Base-by-base conservation (phyloP, 2,113 vertebrate genomes). In the Melierax canorus region DNA sequence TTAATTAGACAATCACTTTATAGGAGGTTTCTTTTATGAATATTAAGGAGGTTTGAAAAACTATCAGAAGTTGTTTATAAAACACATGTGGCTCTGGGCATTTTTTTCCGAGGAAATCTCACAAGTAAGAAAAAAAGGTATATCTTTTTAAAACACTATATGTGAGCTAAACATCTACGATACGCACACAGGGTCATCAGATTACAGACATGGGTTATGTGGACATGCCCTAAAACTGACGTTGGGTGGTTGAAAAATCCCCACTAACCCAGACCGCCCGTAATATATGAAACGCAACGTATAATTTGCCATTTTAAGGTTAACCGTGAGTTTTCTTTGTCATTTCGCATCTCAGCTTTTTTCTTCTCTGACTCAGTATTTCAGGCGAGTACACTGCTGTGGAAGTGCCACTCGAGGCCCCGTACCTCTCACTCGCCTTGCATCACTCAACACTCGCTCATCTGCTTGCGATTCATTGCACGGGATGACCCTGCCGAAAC, bases 1-100 rank as follows among this genome's bases (percentile, higher is more conserved):
- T 93, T 90, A 93, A 85, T 94, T 66, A 88, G 90, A 88, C 88
- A 93, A 81, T 50, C 48, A 55, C n/a, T 93, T 87, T 74, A 71
- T 38, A 85, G 58, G 45, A 77, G 23, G 81, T 81, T 46, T 59
- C 45, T 41, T 59, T 68, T 75, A 53, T 59, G 46, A 90, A 62
- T 81, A 63, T 34, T 69, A 73, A 84, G 72, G 22, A 63, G 56
- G 18, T 58, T 48, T 84, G 67, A 75, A 84, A 87, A 81, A 48
- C 32, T 26, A 21, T 27, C 51, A 83, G 22, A 41, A 74, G 26
- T 45, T 91, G 22, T 82, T 92, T 67, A 62, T 60, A 68, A 78
- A 86, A 43, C 1, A 2, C 10, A 16, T 29, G 46, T 11, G 59
- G 14, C 8, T 41, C 55, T 53, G 29, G 32, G 21, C 10, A n/a